Conservation (phyloP, 2,888 invertebrate species). For the Achlya flavicornis region DNA sequence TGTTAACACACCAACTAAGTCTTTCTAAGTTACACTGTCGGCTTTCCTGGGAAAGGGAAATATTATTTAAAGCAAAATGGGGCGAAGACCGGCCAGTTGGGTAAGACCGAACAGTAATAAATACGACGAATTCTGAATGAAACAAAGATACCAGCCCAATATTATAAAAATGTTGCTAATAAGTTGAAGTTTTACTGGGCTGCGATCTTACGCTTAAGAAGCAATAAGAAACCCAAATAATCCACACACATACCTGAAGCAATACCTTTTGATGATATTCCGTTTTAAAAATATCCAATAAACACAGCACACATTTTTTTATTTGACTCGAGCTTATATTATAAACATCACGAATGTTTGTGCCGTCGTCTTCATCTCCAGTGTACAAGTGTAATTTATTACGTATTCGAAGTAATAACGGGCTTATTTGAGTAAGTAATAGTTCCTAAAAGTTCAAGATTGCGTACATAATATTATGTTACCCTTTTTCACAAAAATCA, state of each 20-base stretch:
- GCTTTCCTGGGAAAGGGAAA: constrained; percentile 58
- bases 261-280: constrained; percentile 51
- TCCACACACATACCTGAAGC: constrained; percentile 51
- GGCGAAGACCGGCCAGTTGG: no score
- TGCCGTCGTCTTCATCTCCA: constrained; percentile 33
- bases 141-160: no score
- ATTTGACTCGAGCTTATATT: constrained; percentile 71
- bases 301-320: constrained; percentile 62
- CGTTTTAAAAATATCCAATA: constrained; percentile 69
- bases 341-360: constrained; percentile 59
- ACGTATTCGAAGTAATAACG: constrained; percentile 53
- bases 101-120: no score
- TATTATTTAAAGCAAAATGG: not conserved
- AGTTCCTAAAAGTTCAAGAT: constrained; percentile 51
- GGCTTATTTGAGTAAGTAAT: constrained; percentile 51
- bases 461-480: not conserved
- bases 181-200: no score
- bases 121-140: no score
- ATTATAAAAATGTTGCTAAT: no score
- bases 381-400: constrained; percentile 41
- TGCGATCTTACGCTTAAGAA: no score
- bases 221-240: no score
- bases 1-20: constrained; percentile 69
- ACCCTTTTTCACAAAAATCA: no score
- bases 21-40: constrained; percentile 67